phyloP scores from a whole-genome alignment of 2,113 vertebrate genomes.

The Grus americana region DNA sequence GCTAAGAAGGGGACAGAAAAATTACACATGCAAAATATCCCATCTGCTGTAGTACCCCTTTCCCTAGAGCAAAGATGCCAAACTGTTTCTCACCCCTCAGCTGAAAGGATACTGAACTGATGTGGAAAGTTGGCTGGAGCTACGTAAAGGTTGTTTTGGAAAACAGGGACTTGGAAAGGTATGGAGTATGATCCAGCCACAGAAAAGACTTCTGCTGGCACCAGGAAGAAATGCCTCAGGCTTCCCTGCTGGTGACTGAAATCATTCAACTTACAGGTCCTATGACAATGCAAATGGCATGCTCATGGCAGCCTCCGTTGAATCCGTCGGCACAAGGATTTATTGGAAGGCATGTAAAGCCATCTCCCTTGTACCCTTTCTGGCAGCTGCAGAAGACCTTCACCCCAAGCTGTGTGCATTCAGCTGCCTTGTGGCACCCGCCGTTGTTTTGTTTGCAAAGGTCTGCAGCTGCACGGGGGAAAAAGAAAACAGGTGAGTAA shows the following conservation, averaged over 20 bases:
- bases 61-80: neutral
- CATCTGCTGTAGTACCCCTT: neutral
- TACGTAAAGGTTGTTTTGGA: neutral
- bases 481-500: neutral
- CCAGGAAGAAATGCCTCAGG: neutral
- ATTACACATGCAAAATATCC: fast-evolving
- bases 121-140: neutral
- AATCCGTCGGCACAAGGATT: conserved; percentile 81
- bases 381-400: conserved; percentile 84
- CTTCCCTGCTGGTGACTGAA: neutral
- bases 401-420: conserved; percentile 80
- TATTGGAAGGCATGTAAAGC: conserved; percentile 78
- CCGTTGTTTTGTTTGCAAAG: conserved; percentile 88
- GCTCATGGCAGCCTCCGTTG: conserved; percentile 89
- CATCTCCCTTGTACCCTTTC: conserved; percentile 85
- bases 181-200: neutral
- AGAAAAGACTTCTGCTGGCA: neutral
- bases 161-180: neutral
- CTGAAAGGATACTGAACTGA: neutral
- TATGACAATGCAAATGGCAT: conserved; percentile 87
- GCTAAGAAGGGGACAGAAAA: neutral
- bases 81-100: neutral
- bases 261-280: conserved; percentile 80
- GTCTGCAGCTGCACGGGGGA: conserved; percentile 74
- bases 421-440: conserved; percentile 81